Base-by-base conservation (phyloP, 2,797 vertebrate species). In the Dallia pectoralis region DNA sequence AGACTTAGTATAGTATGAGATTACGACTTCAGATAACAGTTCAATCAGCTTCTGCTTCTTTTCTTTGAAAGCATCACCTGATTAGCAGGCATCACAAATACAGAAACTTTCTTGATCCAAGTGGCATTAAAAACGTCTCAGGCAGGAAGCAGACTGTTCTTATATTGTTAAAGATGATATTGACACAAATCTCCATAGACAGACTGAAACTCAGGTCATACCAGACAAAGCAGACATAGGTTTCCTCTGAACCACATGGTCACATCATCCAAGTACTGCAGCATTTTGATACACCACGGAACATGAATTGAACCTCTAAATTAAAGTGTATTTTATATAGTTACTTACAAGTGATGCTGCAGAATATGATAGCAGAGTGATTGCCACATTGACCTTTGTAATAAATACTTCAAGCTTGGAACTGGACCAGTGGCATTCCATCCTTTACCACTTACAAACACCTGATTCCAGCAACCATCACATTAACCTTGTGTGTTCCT, bases 321-420 rank as follows among this genome's bases (percentile, higher is more conserved):
- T 40, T 40, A 40, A 9, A 40, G 40, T 40, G 40, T 5, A 40
- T 7, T 40, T 40, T 9, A 40, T 40, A 40, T 1, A 7, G 40
- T 40, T 7, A 40, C 40, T 40, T 9, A 36, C 62, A 33, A 49
- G 53, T 63, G 76, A 69, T 75, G 69, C 53, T 67, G 53, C 27
- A 27, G 33, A 67, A 15, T 29, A 25, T 6, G 49, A 56, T 44
- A 5, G 27, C 69, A 44, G 67, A 73, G 77, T 82, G 77, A 84
- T 67, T 77, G 67, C 51, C 53, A 65, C 27, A 36, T 47, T 79
- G 78, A 74, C 62, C 59, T 72, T 79, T 69, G n/a, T n/a, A n/a
- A n/a, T n/a, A n/a, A n/a, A n/a, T n/a, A n/a, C n/a, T n/a, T n/a
- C n/a, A n/a, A n/a, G n/a, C n/a, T n/a, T n/a, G n/a, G n/a, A n/a